Base-by-base conservation (phyloP, 2,888 invertebrate genomes). In the Azorinus chamasolen region DNA sequence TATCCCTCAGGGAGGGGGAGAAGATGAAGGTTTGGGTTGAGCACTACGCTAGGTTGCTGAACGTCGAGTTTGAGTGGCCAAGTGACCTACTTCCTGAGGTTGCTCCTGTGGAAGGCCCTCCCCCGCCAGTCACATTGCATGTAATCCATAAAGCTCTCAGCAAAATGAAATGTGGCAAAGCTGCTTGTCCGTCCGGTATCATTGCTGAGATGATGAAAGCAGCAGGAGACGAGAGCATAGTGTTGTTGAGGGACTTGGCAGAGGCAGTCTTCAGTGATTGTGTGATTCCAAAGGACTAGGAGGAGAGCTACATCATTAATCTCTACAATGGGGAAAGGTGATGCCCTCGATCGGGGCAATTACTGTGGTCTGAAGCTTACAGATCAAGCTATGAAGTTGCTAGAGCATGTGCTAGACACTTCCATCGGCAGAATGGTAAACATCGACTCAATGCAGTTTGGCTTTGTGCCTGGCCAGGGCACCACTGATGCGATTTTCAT, bases 1-100 rank as follows among this genome's bases (percentile, higher is more conserved):
- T 70, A 32, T 57, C 64, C 46, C 45, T 57, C 12, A 22, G 57
- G 50, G 71, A 63, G 24, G 48, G 58, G 12, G 61, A 58, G 12
- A 66, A 66, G 32, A 54, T 69, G 61, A 43, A 69, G 39, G 54
- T 45, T n/a, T 54, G 54, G 62, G 41, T 39, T 8, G 54, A 64
- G 25, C 53, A 64, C 45, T 64, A 64, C 54, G 24, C 64, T 8
- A 39, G 32, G 27, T 45, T 61, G 14, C 59, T 68, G n/a, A 68
- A 59, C 45, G 59, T 68, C n/a, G 68, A 59, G 53, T 68, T 68
- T 32, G 51, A 24, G 58, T 66, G 66, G 66, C 51, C 50, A 5
- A 51, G 41, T 41, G 59, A 64, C 16, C 20, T 45, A 45, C 64
- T 53, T 14, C 65, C 54, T 32, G 54, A 65, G 27, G 48, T 55